These are phyloP conservation scores for Craseonycteris thonglongyai DNA, from an alignment of 2,113 vertebrate genomes.

Conservation along the genomic window DNA sequence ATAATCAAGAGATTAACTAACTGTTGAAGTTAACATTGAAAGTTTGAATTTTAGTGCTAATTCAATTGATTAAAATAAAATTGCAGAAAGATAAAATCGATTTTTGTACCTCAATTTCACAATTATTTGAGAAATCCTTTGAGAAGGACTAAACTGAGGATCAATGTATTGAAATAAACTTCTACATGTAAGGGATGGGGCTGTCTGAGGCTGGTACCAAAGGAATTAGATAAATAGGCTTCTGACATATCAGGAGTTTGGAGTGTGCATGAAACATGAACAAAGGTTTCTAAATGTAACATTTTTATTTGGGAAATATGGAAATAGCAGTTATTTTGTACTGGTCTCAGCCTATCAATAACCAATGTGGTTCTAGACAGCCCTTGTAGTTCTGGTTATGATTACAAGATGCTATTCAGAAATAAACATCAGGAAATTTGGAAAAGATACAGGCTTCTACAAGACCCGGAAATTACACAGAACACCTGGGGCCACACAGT, in stretches of 20 bases:
- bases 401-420: not conserved
- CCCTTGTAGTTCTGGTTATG: not conserved
- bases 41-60: not conserved
- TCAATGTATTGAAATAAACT: too few relatives aligned
- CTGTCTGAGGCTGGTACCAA: not conserved
- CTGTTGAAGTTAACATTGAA: not conserved
- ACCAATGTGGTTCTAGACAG: not conserved
- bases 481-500: too few relatives aligned
- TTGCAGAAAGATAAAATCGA: not conserved
- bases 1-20: not conserved
- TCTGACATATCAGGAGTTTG: not conserved
- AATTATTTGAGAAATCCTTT: not conserved
- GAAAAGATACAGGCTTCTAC: not conserved
- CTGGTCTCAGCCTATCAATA: too few relatives aligned
- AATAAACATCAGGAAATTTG: not conserved
- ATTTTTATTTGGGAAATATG: not conserved
- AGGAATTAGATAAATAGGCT: not conserved
- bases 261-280: not conserved
- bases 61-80: not conserved
- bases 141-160: not conserved
- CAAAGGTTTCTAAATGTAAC: not conserved
- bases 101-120: not conserved
- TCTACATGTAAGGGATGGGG: fast-evolving
- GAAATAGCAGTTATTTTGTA: not conserved
- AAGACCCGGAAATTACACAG: not conserved